These are phyloP conservation scores for Eledone cirrhosa DNA, from an alignment of 2,888 invertebrate genomes.

Conservation along the genomic window DNA sequence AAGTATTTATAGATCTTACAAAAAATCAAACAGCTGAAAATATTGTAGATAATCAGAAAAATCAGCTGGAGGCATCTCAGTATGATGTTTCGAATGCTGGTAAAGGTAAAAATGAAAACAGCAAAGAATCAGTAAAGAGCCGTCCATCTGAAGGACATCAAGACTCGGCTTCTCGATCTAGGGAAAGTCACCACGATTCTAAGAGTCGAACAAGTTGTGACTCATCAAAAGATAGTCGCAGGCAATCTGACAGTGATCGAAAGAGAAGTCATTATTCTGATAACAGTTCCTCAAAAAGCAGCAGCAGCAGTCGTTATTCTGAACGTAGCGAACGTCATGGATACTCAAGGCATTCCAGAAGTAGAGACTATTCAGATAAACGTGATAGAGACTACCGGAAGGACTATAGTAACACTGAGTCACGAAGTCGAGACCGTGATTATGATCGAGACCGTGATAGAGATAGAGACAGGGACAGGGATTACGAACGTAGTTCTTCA, in stretches of 20 bases:
- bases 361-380: conserved; percentile 17
- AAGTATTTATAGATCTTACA: neutral
- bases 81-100: neutral
- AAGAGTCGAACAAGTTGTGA: neutral
- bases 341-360: neutral
- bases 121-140: neutral
- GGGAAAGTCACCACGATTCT: conserved; percentile 5
- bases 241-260: neutral
- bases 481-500: conserved; percentile 6
- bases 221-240: neutral
- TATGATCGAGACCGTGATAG: conserved; percentile 1
- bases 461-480: neutral
- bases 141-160: neutral
- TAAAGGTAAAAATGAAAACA: neutral
- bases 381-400: conserved; percentile 7
- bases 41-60: too few species aligned
- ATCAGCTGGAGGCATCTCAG: too few species aligned
- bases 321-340: conserved; percentile 24
- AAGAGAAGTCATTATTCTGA: conserved; percentile 17
- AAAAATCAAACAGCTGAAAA: neutral
- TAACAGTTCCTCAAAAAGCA: conserved; percentile 3
- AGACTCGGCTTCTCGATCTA: neutral
- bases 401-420: conserved; percentile 16
- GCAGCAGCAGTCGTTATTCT: conserved; percentile 16
- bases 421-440: neutral